These are phyloP conservation scores for Dryobota labecula DNA, from an alignment of 2,888 invertebrate species.

Conservation along the genomic window DNA sequence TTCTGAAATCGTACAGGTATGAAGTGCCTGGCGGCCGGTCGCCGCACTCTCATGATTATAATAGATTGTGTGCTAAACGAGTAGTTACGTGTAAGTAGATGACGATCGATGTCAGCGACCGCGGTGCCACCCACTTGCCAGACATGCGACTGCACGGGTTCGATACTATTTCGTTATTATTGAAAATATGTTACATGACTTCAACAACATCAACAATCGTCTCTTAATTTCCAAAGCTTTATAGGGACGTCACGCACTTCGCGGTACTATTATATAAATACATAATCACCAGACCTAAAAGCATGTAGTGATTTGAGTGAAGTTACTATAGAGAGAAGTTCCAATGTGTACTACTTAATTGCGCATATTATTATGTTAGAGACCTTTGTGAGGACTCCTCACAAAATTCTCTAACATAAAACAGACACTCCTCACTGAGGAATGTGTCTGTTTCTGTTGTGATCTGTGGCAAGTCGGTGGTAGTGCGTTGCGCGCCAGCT, in stretches of 20 bases:
- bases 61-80: neutral
- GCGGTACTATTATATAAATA: neutral
- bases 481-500: constrained; percentile 29
- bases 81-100: constrained; percentile 13
- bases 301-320: neutral
- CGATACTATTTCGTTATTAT: neutral
- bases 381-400: neutral
- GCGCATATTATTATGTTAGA: neutral
- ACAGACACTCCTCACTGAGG: too few species aligned
- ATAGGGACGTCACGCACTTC: too few species aligned
- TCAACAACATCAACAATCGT: neutral
- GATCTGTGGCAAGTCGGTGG: neutral
- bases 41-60: neutral
- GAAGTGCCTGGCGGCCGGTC: constrained; percentile 37
- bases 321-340: neutral
- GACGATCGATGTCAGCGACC: constrained; percentile 1
- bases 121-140: constrained; percentile 8
- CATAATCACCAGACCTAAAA: neutral
- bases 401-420: too few species aligned
- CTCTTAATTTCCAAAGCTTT: neutral
- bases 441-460: too few species aligned
- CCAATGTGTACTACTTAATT: too few species aligned
- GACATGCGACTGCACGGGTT: neutral
- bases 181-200: neutral
- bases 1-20: constrained; percentile 2